Percentiles rank a stretch among this genome's conserved stretches.
These are phyloP conservation scores for Drosophila nigricruria DNA, from an alignment of 2,888 invertebrate species.

Conservation along the genomic window DNA sequence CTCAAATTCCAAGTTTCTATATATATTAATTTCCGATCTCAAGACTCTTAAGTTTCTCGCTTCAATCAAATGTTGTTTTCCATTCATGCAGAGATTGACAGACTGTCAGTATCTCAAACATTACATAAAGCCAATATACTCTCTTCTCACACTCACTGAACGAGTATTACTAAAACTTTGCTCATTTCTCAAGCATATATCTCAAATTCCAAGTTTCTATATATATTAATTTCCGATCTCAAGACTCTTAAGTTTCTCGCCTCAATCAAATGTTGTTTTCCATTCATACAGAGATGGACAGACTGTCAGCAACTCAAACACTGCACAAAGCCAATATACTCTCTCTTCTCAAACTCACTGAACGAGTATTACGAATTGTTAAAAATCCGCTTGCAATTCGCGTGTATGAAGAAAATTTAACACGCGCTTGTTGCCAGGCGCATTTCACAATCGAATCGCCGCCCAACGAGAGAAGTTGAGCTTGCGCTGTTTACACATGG, in stretches of 20 bases:
- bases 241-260: background rate
- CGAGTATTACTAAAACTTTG: background rate
- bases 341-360: background rate
- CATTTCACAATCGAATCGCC: conserved; percentile 26
- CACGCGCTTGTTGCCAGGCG: conserved; percentile 30
- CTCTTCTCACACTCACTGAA: background rate
- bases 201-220: background rate
- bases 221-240: too few relatives aligned
- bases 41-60: background rate
- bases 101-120: background rate
- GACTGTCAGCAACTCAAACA: background rate
- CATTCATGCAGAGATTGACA: background rate
- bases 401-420: background rate
- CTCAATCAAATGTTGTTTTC: background rate
- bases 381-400: conserved; percentile 18
- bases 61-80: background rate
- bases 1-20: background rate
- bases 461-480: conserved; percentile 4
- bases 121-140: background rate
- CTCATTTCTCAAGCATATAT: background rate
- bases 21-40: too few relatives aligned
- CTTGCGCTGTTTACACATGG: conserved; percentile 13
- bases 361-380: background rate
- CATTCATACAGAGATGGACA: background rate
- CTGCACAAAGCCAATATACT: background rate